Percentiles rank a stretch among this genome's conserved stretches.
These are phyloP conservation scores for Artibeus jamaicensis DNA, from an alignment of 2,797 vertebrate genomes.

Conservation along the genomic window DNA sequence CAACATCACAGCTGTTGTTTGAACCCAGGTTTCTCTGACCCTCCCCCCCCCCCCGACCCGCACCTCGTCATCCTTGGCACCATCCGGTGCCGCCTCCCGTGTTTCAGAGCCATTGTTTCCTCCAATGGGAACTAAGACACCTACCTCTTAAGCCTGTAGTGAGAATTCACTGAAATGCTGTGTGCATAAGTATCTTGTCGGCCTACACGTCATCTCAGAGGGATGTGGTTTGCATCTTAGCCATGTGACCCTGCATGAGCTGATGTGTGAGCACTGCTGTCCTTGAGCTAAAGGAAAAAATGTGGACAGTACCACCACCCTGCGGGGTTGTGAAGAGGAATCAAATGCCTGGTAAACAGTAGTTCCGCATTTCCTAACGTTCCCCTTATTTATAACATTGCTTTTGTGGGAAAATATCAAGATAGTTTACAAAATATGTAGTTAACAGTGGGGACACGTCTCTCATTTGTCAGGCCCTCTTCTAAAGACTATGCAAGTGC, in stretches of 20 bases:
- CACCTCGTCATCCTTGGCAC: not conserved
- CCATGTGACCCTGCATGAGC: not conserved
- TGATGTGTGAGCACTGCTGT: not conserved
- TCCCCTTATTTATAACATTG: not conserved
- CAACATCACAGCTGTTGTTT: not conserved
- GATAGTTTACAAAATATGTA: not conserved
- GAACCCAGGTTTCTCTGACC: not conserved
- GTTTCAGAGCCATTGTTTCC: not conserved
- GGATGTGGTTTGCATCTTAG: not conserved
- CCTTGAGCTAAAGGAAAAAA: not conserved
- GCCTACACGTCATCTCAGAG: not conserved
- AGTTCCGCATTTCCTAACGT: not conserved
- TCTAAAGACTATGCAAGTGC: not conserved
- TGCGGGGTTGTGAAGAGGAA: not conserved
- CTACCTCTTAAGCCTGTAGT: not conserved
- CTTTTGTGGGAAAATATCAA: not conserved
- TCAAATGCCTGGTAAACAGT: not conserved
- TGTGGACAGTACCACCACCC: not conserved
- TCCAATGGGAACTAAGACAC: not conserved
- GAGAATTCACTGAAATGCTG: not conserved
- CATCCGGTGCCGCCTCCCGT: not conserved
- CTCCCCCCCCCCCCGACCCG: rapidly evolving
- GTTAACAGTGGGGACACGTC: not conserved
- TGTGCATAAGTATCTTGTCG: not conserved
- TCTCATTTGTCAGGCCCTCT: not conserved